Base-by-base conservation (phyloP, 2,797 vertebrate genomes). In the Gallirallus australis region DNA sequence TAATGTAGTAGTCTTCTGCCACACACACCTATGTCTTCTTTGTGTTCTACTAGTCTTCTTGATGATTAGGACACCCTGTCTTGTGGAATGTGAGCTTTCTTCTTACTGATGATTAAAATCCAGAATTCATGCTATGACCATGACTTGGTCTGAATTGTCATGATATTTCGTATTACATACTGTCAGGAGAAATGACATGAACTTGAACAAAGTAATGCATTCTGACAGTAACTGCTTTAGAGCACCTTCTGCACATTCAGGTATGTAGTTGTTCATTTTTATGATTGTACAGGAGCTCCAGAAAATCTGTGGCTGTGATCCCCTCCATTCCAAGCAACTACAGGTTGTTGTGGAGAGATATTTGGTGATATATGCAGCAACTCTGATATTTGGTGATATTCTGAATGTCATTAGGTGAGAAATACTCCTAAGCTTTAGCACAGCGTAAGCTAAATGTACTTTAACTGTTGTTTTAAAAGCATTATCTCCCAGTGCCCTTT, bases 321-420 rank as follows among this genome's bases (percentile, higher is more conserved):
- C 95, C 39, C 96, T 97, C 72, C 96, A 97, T 96, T 97, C 97
- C 95, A 98, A 97, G 83, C 90, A 96, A 72, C 96, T 98, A 76
- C 92, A 95, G 33, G 96, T 98, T 94, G 98, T 98, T 42, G 42
- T 89, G 96, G 98, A 96, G 95, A 98, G 85, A 95, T 98, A 96
- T 99, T 99, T 94, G 97, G 98, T 97, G 98, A 98, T 75, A 97
- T 98, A 87, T 98, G 98, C 94, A 97, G 97, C 53, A 97, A 94
- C 72, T 98, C 97, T 89, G 94, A 96, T 98, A 92, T 98, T 98
- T 96, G 98, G 98, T 94, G 97, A 96, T 93, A 97, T 99, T 97
- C 94, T 98, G 94, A 98, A 98, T 90, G 98, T 99, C 98, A 98
- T 99, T 93, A 99, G 98, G 98, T 99, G 96, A 82, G 53, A 88